Evolutionary conservation across 2,888 invertebrate species (phyloP).

Genomic region (Camptogramma bilineatum): DNA sequence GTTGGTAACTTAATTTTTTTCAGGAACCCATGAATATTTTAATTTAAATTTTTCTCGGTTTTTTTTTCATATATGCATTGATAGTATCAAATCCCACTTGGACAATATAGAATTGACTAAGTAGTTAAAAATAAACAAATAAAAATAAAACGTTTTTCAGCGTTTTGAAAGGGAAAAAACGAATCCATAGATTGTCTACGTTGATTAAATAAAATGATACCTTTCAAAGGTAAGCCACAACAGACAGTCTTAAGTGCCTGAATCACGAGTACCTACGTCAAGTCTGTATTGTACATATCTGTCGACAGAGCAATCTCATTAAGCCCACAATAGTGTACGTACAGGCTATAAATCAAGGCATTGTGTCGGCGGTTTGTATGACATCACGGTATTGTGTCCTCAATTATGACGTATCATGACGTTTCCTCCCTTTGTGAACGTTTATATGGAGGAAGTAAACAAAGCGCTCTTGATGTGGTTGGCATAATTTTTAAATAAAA

Average conservation of each 20-base stretch:
- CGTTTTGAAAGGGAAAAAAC: too few species aligned
- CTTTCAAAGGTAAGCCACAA: not conserved
- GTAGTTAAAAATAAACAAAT: too few species aligned
- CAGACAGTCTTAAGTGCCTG: not conserved
- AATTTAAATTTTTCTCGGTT: not conserved
- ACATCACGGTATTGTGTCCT: constrained; percentile 43
- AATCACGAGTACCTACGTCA: constrained; percentile 14
- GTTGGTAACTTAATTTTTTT: not conserved
- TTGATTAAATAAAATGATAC: not conserved
- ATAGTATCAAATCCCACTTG: too few species aligned
- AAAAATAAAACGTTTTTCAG: too few species aligned
- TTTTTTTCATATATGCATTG: too few species aligned
- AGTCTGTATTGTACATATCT: constrained; percentile 30
- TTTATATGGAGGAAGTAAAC: constrained; percentile 23
- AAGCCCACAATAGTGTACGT: constrained; percentile 69
- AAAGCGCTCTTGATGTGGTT: constrained; percentile 11
- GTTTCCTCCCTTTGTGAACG: constrained; percentile 38
- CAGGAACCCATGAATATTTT: not conserved
- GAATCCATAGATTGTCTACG: too few species aligned
- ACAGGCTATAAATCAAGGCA: constrained; percentile 72
- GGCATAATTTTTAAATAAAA: not conserved
- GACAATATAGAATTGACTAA: too few species aligned
- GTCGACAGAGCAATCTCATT: constrained; percentile 77
- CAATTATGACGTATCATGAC: constrained; percentile 62
- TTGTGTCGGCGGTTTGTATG: constrained; percentile 62